Conservation (phyloP, 2,888 invertebrate genomes). For the Magallana nippona region DNA sequence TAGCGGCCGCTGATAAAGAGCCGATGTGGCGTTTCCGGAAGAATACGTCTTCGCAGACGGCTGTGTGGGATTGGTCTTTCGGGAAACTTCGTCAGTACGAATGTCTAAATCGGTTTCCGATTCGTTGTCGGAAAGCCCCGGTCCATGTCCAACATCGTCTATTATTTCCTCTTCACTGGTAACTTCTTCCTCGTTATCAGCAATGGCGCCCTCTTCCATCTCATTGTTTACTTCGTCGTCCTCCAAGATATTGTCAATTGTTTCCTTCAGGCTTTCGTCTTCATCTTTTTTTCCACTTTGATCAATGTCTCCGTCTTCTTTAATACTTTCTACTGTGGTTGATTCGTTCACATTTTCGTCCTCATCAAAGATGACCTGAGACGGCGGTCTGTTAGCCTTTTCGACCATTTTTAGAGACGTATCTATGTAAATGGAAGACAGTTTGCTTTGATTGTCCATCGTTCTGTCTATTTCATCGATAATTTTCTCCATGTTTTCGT, state of each 20-base stretch:
- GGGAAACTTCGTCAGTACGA: background rate
- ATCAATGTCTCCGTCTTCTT: background rate
- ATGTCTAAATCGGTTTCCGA: background rate
- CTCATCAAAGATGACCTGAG: background rate
- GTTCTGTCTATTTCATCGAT: slow-evolving; percentile 11
- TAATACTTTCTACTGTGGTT: background rate
- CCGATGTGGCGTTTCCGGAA: slow-evolving; percentile 20
- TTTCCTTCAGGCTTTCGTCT: background rate
- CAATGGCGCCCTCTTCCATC: background rate
- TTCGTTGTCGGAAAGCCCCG: slow-evolving; percentile 40
- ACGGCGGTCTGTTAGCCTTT: slow-evolving; percentile 17
- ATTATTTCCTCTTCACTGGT: slow-evolving; percentile 17
- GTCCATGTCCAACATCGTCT: slow-evolving; percentile 11
- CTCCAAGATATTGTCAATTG: background rate
- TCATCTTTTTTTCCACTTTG: background rate
- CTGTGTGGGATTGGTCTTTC: background rate
- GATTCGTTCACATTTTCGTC: background rate
- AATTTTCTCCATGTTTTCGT: slow-evolving; percentile 11
- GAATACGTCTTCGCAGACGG: slow-evolving; percentile 28
- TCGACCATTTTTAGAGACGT: slow-evolving; percentile 15
- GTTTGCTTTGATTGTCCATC: slow-evolving; percentile 2
- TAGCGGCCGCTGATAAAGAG: slow-evolving; percentile 12
- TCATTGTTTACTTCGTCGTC: background rate
- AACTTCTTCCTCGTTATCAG: background rate
- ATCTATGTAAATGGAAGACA: slow-evolving; percentile 19